A percentile compares a stretch with the other conserved stretches of the same genome.
phyloP scores from a whole-genome alignment of 23 tunicate genomes.

The Styela plicata region DNA sequence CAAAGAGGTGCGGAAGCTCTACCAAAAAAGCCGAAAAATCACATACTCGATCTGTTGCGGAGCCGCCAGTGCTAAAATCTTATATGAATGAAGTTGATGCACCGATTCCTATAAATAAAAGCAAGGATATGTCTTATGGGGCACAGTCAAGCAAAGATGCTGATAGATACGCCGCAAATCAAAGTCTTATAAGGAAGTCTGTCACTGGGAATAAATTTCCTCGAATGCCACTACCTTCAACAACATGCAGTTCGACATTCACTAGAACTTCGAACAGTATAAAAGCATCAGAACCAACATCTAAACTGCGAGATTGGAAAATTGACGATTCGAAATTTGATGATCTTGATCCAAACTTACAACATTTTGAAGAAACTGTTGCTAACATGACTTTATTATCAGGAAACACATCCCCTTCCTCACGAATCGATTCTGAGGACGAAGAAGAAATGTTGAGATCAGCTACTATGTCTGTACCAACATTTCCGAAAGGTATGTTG shows the following conservation, averaged over 20 bases:
- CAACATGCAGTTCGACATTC: slow-evolving; percentile 7
- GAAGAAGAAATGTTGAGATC: slow-evolving; percentile 47
- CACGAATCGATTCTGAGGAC: slow-evolving; percentile 23
- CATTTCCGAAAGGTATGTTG: slow-evolving; percentile 42
- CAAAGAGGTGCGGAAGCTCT: no score
- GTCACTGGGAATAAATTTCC: background rate
- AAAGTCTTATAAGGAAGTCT: background rate
- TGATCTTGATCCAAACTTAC: slow-evolving; percentile 11
- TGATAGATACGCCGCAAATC: background rate
- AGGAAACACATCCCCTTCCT: slow-evolving; percentile 4
- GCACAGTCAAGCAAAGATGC: background rate
- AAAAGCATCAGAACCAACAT: no score
- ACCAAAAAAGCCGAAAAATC: no score
- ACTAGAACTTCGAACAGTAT: background rate
- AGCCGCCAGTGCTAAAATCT: no score
- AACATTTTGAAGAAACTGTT: slow-evolving; percentile 13
- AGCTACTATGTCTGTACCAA: slow-evolving; percentile 73
- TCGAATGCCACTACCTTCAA: slow-evolving; percentile 15
- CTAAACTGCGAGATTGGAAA: background rate
- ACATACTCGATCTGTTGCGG: no score
- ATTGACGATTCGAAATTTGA: background rate
- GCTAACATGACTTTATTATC: slow-evolving; percentile 20
- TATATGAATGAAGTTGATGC: no score
- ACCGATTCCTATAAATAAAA: no score
- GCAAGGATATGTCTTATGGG: background rate